Base-by-base conservation (phyloP, 1,140 invertebrate genomes). In the Diachasma alloeum region DNA sequence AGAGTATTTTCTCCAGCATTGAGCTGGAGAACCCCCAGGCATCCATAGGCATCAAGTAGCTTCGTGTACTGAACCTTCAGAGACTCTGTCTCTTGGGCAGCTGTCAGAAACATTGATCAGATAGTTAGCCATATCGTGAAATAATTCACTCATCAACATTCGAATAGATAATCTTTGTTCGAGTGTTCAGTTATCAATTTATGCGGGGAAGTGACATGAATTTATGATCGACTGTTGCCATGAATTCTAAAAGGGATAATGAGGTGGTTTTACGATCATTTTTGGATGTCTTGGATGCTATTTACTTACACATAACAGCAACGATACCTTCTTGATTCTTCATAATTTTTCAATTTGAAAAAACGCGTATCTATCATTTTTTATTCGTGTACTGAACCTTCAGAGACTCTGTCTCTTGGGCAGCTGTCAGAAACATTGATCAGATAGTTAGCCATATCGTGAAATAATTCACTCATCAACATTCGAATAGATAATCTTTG, bases 31-130 rank as follows among this genome's bases (percentile, higher is more conserved):
- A 97, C 96, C 59, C 97, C 97, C 36, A 99, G 89, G 84, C 96
- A 98, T 26, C 96, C 97, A 89, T 98, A 98, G 11, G 96, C 97
- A 90, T 99, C 97, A 72, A 95, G 90, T 26, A 97, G 91, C 90
- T 97, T 97, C 10, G 93, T 93, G 85, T 98, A 98, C 82, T 95
- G 93, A 79, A 95, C 94, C 84, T 95, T 95, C 24, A 98, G 91
- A n/a, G 93, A 93, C 79, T 97, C 96, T 31, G 94, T 95, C 91
- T 98, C 97, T 88, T 94, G 93, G 48, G 92, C 87, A 46, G 95
- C 93, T 92, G 87, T 74, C 88, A 88, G 78, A 81, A 81, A 74
- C 68, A 17, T 17, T 37, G n/a, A 31, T 31, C 6, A 31, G 31
- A 31, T 31, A 6, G 31, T 31, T 6, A 31, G 31, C 31, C 31